A percentile compares a stretch with the other conserved stretches of the same genome.
phyloP scores from a whole-genome alignment of 2,888 invertebrate genomes.

The Eristalinus sepulchralis region DNA sequence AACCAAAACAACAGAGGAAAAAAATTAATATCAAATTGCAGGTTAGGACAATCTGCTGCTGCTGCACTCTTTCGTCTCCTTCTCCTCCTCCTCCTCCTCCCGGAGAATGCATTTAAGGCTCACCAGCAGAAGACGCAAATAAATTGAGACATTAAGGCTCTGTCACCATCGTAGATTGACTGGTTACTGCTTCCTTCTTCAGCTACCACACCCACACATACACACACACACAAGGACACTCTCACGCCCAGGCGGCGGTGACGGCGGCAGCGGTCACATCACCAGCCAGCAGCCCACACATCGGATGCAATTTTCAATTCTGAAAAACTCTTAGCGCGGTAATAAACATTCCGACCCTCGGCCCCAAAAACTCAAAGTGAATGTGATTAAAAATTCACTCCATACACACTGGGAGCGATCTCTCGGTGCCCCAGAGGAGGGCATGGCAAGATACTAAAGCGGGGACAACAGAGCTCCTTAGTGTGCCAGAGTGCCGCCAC shows the following conservation, averaged over 20 bases:
- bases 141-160: constrained; percentile 67
- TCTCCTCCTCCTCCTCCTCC: neutral
- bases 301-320: constrained; percentile 42
- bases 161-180: constrained; percentile 37
- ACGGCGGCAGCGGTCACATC: neutral
- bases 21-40: constrained; percentile 60
- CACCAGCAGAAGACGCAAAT: constrained; percentile 37
- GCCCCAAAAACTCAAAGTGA: constrained; percentile 1
- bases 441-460: neutral
- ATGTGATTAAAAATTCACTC: constrained; percentile 39
- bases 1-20: neutral
- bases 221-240: constrained; percentile 43
- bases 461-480: constrained; percentile 4
- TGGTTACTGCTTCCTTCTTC: constrained; percentile 49
- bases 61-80: too few species aligned
- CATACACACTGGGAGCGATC: constrained; percentile 3
- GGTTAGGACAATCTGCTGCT: constrained; percentile 28
- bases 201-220: constrained; percentile 58
- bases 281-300: constrained; percentile 6
- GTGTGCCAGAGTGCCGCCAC: constrained; percentile 8
- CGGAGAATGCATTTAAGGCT: constrained; percentile 30
- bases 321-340: constrained; percentile 38
- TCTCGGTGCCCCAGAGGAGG: neutral
- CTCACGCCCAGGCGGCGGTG: neutral
- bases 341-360: constrained; percentile 42